Percentiles rank a stretch among this genome's conserved stretches.
phyloP scores from a whole-genome alignment of 2,797 vertebrate genomes.

The Hydrolagus colliei region DNA sequence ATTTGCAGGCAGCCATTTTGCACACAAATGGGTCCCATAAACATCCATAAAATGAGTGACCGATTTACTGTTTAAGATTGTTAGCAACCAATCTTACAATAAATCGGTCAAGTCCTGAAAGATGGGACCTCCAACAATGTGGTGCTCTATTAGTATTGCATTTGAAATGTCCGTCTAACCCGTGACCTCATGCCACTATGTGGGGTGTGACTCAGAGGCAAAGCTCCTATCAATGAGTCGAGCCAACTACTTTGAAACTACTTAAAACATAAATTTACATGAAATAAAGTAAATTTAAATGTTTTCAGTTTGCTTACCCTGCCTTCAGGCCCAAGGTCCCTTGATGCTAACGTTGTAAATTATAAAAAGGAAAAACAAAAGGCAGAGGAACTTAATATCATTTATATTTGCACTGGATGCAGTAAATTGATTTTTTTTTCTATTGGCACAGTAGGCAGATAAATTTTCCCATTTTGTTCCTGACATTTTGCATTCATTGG shows the following conservation, averaged over 20 bases:
- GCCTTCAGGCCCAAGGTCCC: neutral
- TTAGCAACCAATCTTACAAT: too few relatives aligned
- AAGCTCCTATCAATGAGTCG: neutral
- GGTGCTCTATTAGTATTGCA: neutral
- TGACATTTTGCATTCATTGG: constrained; percentile 18
- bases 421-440: constrained; percentile 24
- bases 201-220: neutral
- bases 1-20: too few relatives aligned
- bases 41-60: too few relatives aligned
- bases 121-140: neutral
- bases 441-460: constrained; percentile 8
- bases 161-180: neutral
- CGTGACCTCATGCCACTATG: neutral
- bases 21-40: too few relatives aligned
- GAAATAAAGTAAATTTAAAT: too few relatives aligned
- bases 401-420: constrained; percentile 16
- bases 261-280: too few relatives aligned
- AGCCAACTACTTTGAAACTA: too few relatives aligned
- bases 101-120: neutral
- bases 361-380: neutral
- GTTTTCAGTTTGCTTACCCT: too few relatives aligned
- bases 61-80: too few relatives aligned
- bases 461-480: constrained; percentile 24
- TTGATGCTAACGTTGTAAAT: neutral
- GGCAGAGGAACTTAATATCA: neutral